Percentiles rank a stretch among this genome's conserved stretches.
Evolutionary conservation across 2,797 vertebrate species (phyloP).

Genomic region (Tenualosa thibaudeaui): DNA sequence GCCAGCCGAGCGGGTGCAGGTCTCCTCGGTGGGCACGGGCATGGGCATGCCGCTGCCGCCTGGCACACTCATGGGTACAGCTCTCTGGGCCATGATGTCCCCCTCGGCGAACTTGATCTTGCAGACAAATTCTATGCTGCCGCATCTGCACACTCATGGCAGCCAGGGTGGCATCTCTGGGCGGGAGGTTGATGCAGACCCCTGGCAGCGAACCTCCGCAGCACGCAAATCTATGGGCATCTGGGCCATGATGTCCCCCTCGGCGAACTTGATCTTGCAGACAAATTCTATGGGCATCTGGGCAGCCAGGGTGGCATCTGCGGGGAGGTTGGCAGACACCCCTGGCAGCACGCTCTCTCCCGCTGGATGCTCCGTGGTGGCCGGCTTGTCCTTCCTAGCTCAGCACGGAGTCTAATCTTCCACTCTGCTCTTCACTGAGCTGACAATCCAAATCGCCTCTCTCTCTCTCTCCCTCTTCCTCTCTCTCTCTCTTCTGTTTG

Average conservation of each 20-base stretch:
- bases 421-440: not conserved
- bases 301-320: conserved; percentile 78
- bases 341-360: conserved; percentile 66
- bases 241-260: conserved; percentile 82
- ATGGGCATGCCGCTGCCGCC: not conserved
- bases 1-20: conserved; percentile 62
- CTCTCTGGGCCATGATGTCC: conserved; percentile 74
- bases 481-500: not conserved
- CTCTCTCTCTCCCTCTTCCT: conserved; percentile 17
- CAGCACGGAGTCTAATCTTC: not conserved
- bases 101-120: conserved; percentile 98
- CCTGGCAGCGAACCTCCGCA: too few species aligned
- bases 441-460: not conserved
- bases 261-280: conserved; percentile 99
- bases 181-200: conserved; percentile 30
- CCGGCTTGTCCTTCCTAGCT: conserved; percentile 19
- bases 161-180: conserved; percentile 75
- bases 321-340: conserved; percentile 24
- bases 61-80: not conserved
- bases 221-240: too few species aligned
- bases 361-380: conserved; percentile 28
- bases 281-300: conserved; percentile 99
- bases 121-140: conserved; percentile 99
- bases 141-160: conserved; percentile 98
- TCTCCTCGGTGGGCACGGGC: not conserved